Evolutionary conservation across 2,113 vertebrate species (phyloP).

Genomic region (Craseonycteris thonglongyai): DNA sequence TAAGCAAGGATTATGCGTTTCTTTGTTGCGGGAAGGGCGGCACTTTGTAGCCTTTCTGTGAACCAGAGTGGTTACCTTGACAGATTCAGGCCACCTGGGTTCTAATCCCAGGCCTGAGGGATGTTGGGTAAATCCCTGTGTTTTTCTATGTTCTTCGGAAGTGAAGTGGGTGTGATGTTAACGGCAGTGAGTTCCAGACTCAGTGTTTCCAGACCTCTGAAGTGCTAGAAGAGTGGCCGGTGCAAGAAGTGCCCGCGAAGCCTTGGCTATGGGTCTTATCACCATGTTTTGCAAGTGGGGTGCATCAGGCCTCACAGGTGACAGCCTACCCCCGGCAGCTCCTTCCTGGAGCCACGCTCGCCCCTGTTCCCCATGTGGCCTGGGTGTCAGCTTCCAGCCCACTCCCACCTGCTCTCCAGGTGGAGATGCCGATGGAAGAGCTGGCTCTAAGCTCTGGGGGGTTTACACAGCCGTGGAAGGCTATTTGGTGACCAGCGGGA

Average conservation of each 20-base stretch:
- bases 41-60: background rate
- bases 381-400: background rate
- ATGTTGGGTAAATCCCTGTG: background rate
- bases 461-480: background rate
- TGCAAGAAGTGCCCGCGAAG: background rate
- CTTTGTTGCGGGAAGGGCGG: rapidly evolving
- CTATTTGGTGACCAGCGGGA: no score
- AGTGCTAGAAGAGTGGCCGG: background rate
- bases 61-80: rapidly evolving
- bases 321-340: background rate
- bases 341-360: rapidly evolving
- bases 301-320: background rate
- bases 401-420: background rate
- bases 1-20: background rate
- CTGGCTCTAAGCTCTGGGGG: background rate
- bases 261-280: background rate
- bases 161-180: background rate
- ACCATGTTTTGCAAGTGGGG: background rate
- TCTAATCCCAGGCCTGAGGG: background rate
- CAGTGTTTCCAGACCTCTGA: rapidly evolving
- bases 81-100: background rate
- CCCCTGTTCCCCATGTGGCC: background rate
- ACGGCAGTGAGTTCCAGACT: background rate
- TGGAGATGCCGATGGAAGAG: background rate
- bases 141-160: background rate